Percentiles rank a stretch among this genome's conserved stretches.
Evolutionary conservation across 2,113 vertebrate species (phyloP).

Genomic region (Polypterus bichir): DNA sequence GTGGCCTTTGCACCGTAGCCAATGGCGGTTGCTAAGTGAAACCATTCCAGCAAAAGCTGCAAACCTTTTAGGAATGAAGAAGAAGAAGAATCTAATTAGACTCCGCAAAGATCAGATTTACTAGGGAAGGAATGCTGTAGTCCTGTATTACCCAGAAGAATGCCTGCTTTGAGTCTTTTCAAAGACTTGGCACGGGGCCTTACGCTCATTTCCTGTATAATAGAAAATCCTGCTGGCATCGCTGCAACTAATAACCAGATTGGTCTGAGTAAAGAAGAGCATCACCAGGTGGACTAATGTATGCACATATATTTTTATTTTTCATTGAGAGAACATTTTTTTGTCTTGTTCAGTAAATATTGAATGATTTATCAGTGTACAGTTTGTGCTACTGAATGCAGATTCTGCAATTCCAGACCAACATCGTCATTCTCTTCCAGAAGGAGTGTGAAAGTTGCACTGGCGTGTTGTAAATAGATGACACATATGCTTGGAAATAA

Average conservation of each 20-base stretch:
- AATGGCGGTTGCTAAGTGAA: not conserved
- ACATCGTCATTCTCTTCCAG: too few relatives aligned
- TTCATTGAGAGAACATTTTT: not conserved
- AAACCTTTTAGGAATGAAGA: slow-evolving; percentile 22
- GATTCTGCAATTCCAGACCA: not conserved
- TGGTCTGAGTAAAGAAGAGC: not conserved
- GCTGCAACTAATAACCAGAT: not conserved
- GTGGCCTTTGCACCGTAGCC: not conserved
- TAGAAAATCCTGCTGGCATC: not conserved
- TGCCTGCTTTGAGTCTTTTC: not conserved
- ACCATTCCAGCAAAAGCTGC: not conserved
- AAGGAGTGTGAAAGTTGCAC: too few relatives aligned
- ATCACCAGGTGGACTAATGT: not conserved
- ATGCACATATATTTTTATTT: too few relatives aligned
- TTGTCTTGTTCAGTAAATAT: not conserved
- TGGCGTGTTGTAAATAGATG: too few relatives aligned
- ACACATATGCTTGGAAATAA: too few relatives aligned
- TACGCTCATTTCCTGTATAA: not conserved
- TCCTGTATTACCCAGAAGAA: not conserved
- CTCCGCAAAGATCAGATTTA: not conserved
- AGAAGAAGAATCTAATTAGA: not conserved
- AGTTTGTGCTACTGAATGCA: not conserved
- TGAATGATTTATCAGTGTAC: not conserved
- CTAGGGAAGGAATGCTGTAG: not conserved
- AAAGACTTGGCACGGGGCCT: not conserved